Evolutionary conservation across 2,888 invertebrate genomes (phyloP), one percentile per base, ranked within the genome.

Genomic region (Drosophila suboccidentalis): DNA sequence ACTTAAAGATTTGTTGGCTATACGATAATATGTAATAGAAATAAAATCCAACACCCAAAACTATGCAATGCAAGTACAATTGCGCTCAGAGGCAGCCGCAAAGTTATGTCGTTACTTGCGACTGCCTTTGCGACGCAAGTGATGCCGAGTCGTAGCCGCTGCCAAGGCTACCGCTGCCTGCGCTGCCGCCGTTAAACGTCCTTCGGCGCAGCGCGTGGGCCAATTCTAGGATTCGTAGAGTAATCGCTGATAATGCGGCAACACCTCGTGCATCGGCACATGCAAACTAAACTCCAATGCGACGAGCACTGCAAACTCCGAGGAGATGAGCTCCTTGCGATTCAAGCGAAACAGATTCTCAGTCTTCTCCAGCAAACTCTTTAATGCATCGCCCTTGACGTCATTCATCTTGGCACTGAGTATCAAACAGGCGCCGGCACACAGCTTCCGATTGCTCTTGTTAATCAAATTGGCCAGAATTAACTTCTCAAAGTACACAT

Each of bases 401-500:
- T 99, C 99, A 92, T 99, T 99, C 88, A 99, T 94, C 93, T 99
- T 99, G 41, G 99, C 98, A 39, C 99, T 97, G 13, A 99, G 94
- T 68, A 99, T 93, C 61, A 99, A 94, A 92, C 98, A 98, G 13
- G 98, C 98, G 43, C 98, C 99, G 15, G 99, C 98, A 92, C 98
- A 98, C 66, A 98, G 94, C 93, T 99, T 99, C 49, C 99, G 95
- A 91, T 99, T 99, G 91, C 96, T 96, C 93, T 99, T 99, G 90
- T 98, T 98, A 55, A 99, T 97, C 69, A 98, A 94, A 91, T 97
- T 96, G 78, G 97, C 96, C 55, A 98, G 94, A 82, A 99, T 98
- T 60, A 99, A 94, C 92, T 98, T 98, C 92, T 99, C 99, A 93
- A 99, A 99, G 93, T 98, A 99, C n/a, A 99, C 99, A 91, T 98